Evolutionary conservation across 2,113 vertebrate genomes (phyloP), one percentile per base, ranked within the genome.

Genomic region (Neolamprologus brichardi): DNA sequence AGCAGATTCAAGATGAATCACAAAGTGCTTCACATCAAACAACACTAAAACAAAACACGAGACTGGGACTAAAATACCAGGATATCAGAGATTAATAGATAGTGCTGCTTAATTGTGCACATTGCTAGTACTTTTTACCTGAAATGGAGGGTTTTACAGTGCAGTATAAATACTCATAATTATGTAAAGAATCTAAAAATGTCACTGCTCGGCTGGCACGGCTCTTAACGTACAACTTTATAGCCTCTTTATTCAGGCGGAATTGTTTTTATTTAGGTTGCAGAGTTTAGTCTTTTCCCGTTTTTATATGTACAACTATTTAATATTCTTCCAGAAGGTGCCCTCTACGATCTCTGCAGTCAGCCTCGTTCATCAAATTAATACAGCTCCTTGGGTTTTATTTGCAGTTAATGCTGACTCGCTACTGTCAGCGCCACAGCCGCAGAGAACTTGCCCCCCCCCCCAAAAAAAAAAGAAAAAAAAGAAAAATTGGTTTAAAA

Each of bases 351-450:
- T 75, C 7, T 2, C 23, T 18, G 8, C 10, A 67, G 18, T 23
- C 56, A n/a, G 80, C 70, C 44, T 80, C 10, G 5, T 86, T 79
- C 39, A 82, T 62, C 70, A 85, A 78, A 86, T 41, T 54, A 54
- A 81, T 86, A 18, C 51, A 77, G 70, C 23, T 77, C 41, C 41
- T 49, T 49, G 41, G 11, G 23, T 72, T 58, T 46, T 20, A 10
- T 53, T 79, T 46, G 23, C 52, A 32, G 44, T 58, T 32, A n/a
- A 44, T 32, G 81, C 41, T 64, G 77, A 23, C 28, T 32, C 7
- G 41, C 17, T 56, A 4, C 41, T 37, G 25, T 8, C 9, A 46
- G 64, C 51, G 3, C 85, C 41, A 5, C 37, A 82, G 84, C n/a
- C 5, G 1, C 28, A 37, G 84, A 39, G 17, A n/a, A 51, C 1